Base-by-base conservation (phyloP, 2,113 vertebrate genomes). In the Lepidothrix coronata region DNA sequence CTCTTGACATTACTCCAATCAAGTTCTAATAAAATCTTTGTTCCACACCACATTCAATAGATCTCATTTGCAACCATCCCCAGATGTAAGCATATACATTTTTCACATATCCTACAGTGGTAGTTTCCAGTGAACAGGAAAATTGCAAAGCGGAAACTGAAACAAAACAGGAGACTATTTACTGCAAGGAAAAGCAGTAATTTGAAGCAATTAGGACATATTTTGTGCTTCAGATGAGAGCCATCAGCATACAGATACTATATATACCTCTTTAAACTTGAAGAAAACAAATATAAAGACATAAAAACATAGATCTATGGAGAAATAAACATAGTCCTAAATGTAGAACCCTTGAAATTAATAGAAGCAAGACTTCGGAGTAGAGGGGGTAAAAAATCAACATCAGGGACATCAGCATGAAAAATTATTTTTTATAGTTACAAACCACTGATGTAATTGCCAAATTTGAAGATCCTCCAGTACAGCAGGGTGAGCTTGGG, bases 151-250 rank as follows among this genome's bases (percentile, higher is more conserved):
- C 8, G 0, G 54, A 91, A 94, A 82, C 43, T 57, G 44, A 66
- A 88, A 92, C 59, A 92, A 89, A 94, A 94, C 35, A 82, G 74
- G 37, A 76, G 31, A 88, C 68, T 82, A 78, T 87, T 95, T 89
- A 85, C 89, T 77, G 91, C 73, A 93, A 96, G 62, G 62, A 92
- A 89, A 95, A 93, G 77, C 71, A 75, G 77, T 95, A 89, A 92
- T 95, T 73, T 95, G 67, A 82, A 86, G 84, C 57, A 90, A 92
- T 96, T 83, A 95, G 85, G 72, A 68, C 39, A 31, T 71, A 91
- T 80, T 94, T 95, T 67, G 88, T 81, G 68, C 63, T 90, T 93
- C 52, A 88, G 68, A 91, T 79, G 77, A 91, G 81, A 90, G 30
- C 80, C 46, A 77, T 93, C 67, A 80, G 39, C 59, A 68, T 35